Evolutionary conservation across 1,140 invertebrate species (phyloP).

Genomic region (Caerostris extrusa): DNA sequence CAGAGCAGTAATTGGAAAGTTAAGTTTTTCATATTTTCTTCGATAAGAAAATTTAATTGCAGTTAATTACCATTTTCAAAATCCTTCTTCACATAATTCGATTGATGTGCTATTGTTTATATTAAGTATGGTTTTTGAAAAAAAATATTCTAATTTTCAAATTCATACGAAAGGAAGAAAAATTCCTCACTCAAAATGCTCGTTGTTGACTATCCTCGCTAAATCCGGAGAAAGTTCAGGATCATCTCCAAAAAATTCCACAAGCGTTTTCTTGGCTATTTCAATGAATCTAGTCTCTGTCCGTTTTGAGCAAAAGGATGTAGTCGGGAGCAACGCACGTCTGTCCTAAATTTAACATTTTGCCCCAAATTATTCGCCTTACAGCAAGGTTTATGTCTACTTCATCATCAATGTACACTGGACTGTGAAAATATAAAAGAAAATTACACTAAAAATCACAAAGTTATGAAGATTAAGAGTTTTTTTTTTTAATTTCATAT

Average conservation of each 20-base stretch:
- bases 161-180: not conserved
- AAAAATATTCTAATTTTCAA: too few species aligned
- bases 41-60: too few species aligned
- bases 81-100: not conserved
- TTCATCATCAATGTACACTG: slow-evolving; percentile 81
- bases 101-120: not conserved
- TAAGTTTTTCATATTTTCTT: too few species aligned
- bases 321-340: slow-evolving; percentile 86
- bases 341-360: slow-evolving; percentile 84
- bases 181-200: slow-evolving; percentile 81
- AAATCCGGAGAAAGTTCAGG: slow-evolving; percentile 82
- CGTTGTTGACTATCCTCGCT: slow-evolving; percentile 83
- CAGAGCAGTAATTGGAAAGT: too few species aligned
- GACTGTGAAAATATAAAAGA: slow-evolving; percentile 52
- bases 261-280: slow-evolving; percentile 80
- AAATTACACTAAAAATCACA: too few species aligned
- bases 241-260: slow-evolving; percentile 82
- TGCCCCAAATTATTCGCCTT: slow-evolving; percentile 84
- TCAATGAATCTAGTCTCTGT: slow-evolving; percentile 81
- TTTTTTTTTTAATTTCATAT: too few species aligned
- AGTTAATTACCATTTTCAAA: not conserved
- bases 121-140: not conserved
- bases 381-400: slow-evolving; percentile 81
- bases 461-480: too few species aligned
- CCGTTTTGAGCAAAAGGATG: slow-evolving; percentile 82